phyloP scores from a whole-genome alignment of 1,140 invertebrate genomes.

The Dinoponera quadriceps region DNA sequence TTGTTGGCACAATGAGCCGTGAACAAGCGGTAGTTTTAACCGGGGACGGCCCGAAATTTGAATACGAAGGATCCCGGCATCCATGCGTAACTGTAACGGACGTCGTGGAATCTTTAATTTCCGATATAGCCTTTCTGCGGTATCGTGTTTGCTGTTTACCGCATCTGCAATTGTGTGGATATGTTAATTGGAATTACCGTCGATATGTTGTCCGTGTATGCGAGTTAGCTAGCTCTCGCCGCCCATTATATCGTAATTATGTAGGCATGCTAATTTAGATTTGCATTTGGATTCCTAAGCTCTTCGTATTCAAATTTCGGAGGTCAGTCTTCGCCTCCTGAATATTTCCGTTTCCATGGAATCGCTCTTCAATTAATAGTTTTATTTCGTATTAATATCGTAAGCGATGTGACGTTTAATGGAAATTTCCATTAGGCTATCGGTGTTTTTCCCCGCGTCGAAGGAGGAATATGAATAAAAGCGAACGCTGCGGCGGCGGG shows the following conservation, averaged over 20 bases:
- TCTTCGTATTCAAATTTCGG: neutral
- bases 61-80: too few relatives aligned
- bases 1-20: too few relatives aligned
- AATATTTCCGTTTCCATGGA: neutral
- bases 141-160: neutral
- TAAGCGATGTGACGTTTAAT: neutral
- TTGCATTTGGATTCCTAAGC: neutral
- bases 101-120: slow-evolving; percentile 1
- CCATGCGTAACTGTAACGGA: neutral
- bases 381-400: neutral
- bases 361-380: neutral
- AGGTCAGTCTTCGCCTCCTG: neutral
- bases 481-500: neutral
- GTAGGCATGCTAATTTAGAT: neutral
- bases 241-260: neutral
- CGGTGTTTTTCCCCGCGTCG: neutral
- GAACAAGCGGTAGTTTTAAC: too few relatives aligned
- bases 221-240: neutral
- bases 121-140: too few relatives aligned
- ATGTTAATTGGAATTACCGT: slow-evolving; percentile 2
- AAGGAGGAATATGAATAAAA: neutral
- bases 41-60: too few relatives aligned
- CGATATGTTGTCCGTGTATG: too few relatives aligned
- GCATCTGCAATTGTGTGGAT: neutral
- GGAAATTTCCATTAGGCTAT: neutral